Percentiles rank a stretch among this genome's conserved stretches.
Conservation (phyloP, 2,797 vertebrate species). For the Sebastes glaucus region DNA sequence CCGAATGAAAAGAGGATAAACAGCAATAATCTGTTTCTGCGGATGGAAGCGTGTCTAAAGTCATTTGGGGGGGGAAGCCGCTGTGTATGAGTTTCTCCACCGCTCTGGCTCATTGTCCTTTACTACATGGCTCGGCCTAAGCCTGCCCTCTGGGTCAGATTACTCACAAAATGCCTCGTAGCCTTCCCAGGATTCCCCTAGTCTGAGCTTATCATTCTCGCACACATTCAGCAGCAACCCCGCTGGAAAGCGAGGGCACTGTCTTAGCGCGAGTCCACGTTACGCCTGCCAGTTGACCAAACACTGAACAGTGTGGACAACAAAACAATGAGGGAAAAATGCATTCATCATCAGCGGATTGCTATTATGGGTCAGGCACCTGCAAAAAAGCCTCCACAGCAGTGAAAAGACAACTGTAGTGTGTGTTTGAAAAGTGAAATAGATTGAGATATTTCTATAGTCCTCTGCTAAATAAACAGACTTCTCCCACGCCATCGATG, state of each 20-base stretch:
- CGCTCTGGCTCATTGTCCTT: slow-evolving; percentile 78
- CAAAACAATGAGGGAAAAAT: slow-evolving; percentile 10
- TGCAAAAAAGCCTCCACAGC: slow-evolving; percentile 6
- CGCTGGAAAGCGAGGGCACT: slow-evolving; percentile 45
- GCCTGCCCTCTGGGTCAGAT: slow-evolving; percentile 79
- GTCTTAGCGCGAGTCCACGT: slow-evolving; percentile 36
- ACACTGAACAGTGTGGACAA: background rate
- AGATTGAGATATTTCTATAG: slow-evolving; percentile 22
- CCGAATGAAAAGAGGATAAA: slow-evolving; percentile 77
- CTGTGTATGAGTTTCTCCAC: slow-evolving; percentile 73
- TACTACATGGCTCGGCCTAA: slow-evolving; percentile 74
- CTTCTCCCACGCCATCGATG: slow-evolving; percentile 31
- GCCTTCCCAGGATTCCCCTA: slow-evolving; percentile 70
- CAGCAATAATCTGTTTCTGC: slow-evolving; percentile 78
- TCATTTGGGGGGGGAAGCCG: slow-evolving; percentile 66
- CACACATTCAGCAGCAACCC: slow-evolving; percentile 73
- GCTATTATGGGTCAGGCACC: slow-evolving; percentile 16
- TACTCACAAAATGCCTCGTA: slow-evolving; percentile 75
- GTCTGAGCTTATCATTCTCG: slow-evolving; percentile 75
- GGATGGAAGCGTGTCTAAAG: slow-evolving; percentile 79
- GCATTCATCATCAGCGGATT: slow-evolving; percentile 13
- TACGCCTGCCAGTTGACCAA: slow-evolving; percentile 31
- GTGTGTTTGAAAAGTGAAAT: background rate
- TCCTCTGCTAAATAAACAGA: slow-evolving; percentile 9
- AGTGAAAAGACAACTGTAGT: background rate